A percentile compares a stretch with the other conserved stretches of the same genome.
Conservation (phyloP, 37 sponge, comb jelly and placozoan species). For the Oopsacas minuta region DNA sequence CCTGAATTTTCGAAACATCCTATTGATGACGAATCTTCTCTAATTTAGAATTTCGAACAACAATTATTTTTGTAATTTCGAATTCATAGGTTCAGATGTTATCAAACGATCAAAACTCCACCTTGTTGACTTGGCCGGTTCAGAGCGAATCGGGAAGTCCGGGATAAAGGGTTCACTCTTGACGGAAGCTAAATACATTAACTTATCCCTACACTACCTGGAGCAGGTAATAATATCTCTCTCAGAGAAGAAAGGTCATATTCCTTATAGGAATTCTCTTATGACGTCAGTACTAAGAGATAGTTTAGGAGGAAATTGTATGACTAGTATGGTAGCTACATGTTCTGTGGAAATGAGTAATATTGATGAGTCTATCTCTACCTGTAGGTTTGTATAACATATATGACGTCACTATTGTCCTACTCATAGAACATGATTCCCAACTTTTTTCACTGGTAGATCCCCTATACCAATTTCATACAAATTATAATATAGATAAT, state of each 20-base stretch:
- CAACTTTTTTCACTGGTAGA: no score
- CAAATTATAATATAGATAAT: no score
- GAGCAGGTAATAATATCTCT: slow-evolving; percentile 97
- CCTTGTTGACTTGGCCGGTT: slow-evolving; percentile 96
- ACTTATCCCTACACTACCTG: slow-evolving; percentile 80
- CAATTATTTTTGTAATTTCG: no score
- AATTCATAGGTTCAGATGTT: slow-evolving; percentile 42
- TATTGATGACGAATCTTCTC: no score
- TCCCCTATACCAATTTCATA: no score
- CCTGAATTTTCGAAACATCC: no score
- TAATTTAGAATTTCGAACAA: no score
- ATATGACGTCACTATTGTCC: no score
- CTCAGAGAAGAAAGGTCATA: slow-evolving; percentile 85
- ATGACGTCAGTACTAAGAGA: slow-evolving; percentile 96
- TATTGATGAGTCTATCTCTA: slow-evolving; percentile 92
- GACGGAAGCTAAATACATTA: slow-evolving; percentile 92
- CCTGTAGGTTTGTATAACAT: slow-evolving; percentile 46
- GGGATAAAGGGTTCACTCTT: slow-evolving; percentile 71
- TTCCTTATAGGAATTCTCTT: slow-evolving; percentile 97
- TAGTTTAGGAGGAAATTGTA: slow-evolving; percentile 96
- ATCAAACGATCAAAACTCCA: slow-evolving; percentile 76
- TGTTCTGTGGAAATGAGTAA: slow-evolving; percentile 81
- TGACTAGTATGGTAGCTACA: slow-evolving; percentile 96
- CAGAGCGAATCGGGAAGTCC: slow-evolving; percentile 88
- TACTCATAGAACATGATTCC: no score